Base-by-base conservation (phyloP, 2,888 invertebrate species). In the Biston stratarius region DNA sequence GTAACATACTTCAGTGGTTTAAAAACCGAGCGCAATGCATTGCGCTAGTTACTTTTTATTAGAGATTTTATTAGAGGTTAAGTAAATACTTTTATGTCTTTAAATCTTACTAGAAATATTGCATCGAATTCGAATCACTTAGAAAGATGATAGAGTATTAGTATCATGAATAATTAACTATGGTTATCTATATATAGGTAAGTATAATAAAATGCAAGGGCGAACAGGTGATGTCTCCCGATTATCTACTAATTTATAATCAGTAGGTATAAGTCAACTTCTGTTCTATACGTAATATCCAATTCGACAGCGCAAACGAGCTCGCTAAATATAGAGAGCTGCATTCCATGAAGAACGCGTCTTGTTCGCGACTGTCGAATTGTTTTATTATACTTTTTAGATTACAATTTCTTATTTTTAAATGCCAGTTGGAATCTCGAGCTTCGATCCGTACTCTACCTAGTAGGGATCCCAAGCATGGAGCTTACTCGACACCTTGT, bases 201-300 rank as follows among this genome's bases (percentile, higher is more conserved):
- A n/a, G 44, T 44, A 44, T 44, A 44, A 44, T 44, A 44, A n/a
- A 47, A 47, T 15, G 33, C 6, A 9, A 0, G 10, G n/a, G 1
- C 83, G 81, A 86, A 85, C 90, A 90, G 89, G 87, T 90, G 90
- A 89, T 88, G 83, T 81, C 82, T 82, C 82, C 80, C 85, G 86
- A 90, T 91, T 89, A 92, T 89, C 89, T 87, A 87, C 85, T 90
- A 91, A 92, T 91, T 91, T 91, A 91, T 89, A 89, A 85, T 84
- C 84, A 77, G 36, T 51, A 51, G 14, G 36, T 51, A 53, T 51
- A 34, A 34, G 8, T 80, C 86, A 85, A 89, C 90, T 92, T 87
- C 89, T 91, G 90, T 89, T 87, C 88, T 85, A 86, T 88, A 88
- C 86, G 83, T 90, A 88, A 89, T 87, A 90, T 90, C 85, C 84